Evolutionary conservation across 2,888 invertebrate species (phyloP), one percentile per base, ranked within the genome.

Genomic region (Trachelus tabidus): DNA sequence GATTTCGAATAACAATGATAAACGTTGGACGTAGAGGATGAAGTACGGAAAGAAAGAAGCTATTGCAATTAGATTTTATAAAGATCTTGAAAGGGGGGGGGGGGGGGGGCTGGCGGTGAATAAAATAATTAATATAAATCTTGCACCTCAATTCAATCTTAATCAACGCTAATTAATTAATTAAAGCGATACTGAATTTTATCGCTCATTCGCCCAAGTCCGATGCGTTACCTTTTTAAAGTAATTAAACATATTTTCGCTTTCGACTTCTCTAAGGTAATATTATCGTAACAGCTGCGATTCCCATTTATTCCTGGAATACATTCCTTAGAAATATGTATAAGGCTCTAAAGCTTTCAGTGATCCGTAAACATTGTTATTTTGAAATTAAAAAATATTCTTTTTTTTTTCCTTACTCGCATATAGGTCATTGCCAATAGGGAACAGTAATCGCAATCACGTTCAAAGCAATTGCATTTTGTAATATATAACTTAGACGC

Each of bases 401-500:
- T 23, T 40, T 23, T 23, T 56, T 23, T 23, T 35, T 35, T 12
- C 35, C 15, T 56, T 56, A 56, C 23, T 56, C 56, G 56, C 23
- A 23, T 56, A 56, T 56, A 56, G 23, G 2, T 56, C 23, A 56
- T 23, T 56, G 56, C 56, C 56, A 56, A 56, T 56, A 56, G 56
- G 56, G 56, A 56, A 56, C 23, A 23, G 56, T 23, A 56, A 23
- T 23, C 23, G 9, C 56, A 56, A 56, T 56, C 56, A 23, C 56
- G 56, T 56, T 23, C 23, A 23, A 56, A 56, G 56, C 56, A 56
- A 56, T 56, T 56, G 56, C 23, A 23, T 23, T 56, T 9, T 6
- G 56, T 23, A 56, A 56, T 56, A 56, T 84, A 85, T 85, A 84
- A 87, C 83, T 87, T 86, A 86, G 85, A 76, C 81, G 85, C 84